These are phyloP conservation scores for Pilophorus perplexus DNA, from an alignment of 2,888 invertebrate species.

Conservation along the genomic window DNA sequence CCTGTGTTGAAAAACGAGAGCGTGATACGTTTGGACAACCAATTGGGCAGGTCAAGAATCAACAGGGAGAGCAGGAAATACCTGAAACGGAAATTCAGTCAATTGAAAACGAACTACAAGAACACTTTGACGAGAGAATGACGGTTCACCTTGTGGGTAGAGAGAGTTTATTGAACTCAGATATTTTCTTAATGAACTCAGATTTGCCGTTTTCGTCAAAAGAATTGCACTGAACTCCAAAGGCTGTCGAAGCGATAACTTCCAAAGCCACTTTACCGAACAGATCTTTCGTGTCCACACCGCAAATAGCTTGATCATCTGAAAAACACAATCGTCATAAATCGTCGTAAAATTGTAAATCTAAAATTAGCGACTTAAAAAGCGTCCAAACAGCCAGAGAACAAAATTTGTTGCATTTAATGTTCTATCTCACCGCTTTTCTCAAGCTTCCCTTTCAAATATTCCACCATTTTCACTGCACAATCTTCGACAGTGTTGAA, in stretches of 20 bases:
- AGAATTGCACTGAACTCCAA: constrained; percentile 58
- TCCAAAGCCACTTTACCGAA: constrained; percentile 59
- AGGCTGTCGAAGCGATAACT: constrained; percentile 60
- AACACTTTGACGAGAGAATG: too few relatives aligned
- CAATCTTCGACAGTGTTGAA: constrained; percentile 56
- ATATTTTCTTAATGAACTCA: constrained; percentile 54
- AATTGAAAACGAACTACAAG: too few relatives aligned
- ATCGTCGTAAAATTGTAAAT: too few relatives aligned
- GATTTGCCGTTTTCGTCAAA: constrained; percentile 56
- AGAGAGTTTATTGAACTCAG: constrained; percentile 47
- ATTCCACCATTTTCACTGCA: constrained; percentile 55
- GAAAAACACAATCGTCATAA: too few relatives aligned
- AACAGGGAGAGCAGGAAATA: constrained; percentile 44
- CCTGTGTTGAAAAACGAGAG: constrained; percentile 49
- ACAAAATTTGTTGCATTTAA: too few relatives aligned
- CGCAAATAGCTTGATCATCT: constrained; percentile 49
- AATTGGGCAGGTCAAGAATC: constrained; percentile 47
- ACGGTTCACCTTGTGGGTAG: constrained; percentile 39
- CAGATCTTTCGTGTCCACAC: constrained; percentile 59
- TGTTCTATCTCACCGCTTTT: constrained; percentile 33
- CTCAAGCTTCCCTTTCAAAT: constrained; percentile 44
- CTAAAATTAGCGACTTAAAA: too few relatives aligned
- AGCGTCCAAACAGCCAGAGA: too few relatives aligned
- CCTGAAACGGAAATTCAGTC: not conserved
- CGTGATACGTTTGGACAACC: constrained; percentile 46